Evolutionary conservation across 1,140 invertebrate genomes (phyloP), one percentile per base, ranked within the genome.

Genomic region (Babylonia areolata): DNA sequence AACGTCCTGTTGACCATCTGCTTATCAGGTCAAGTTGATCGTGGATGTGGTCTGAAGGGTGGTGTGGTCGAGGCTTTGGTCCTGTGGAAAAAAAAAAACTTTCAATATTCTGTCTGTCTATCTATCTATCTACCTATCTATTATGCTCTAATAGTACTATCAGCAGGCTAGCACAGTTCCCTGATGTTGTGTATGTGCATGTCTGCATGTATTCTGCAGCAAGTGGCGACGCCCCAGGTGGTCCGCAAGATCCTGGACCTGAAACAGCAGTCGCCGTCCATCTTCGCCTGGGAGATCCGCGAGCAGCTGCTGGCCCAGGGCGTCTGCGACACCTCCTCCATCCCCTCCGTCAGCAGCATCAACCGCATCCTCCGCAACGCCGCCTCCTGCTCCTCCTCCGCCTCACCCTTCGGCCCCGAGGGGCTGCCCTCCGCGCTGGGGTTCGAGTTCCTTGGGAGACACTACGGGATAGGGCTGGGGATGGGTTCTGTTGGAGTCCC

Each of bases 201-300:
- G n/a, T n/a, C 80, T 80, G 23, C 5, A n/a, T 85, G 40, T 82
- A 31, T 85, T 51, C 75, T 75, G 23, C 89, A 99, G 64, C 99
- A 99, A 95, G 99, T 99, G 69, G 99, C 99, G 3, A 99, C 99
- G 0, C 98, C 98, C 0, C 97, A 97, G 54, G 99, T 99, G 11
- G 99, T 99, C 35, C 98, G 99, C 93, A 98, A 99, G 64, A 99
- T 99, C 89, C 97, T 98, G 9, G 98, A 98, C 89, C 99, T 99
- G 95, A 99, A 99, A 94, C 96, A 98, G 88, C 98, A 99, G 94
- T 99, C 99, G 95, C 99, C 99, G 0, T 99, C 98, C 39, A 99
- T 99, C 97, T 99, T 99, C 94, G 99, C 99, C 20, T 99, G 99
- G 99, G 99, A 99, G 95, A 99, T 99, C 92, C 95, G 99, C 71